phyloP scores from a whole-genome alignment of 2,113 vertebrate species.

The Tychaedon coryphoeus region DNA sequence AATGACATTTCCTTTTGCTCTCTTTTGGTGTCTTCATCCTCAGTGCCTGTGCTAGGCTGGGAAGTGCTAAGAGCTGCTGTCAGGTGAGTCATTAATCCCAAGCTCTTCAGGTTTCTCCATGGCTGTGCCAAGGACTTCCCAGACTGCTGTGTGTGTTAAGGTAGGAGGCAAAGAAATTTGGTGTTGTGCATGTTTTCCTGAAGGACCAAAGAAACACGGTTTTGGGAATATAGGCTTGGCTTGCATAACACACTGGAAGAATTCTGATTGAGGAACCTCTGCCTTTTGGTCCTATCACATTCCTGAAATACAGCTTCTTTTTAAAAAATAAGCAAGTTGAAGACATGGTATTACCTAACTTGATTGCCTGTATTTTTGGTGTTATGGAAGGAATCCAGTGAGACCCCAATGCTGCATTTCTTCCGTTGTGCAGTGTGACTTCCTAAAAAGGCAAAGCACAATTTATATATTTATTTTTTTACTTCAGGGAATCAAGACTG shows the following conservation, averaged over 20 bases:
- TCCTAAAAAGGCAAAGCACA: neutral
- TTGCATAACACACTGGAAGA: neutral
- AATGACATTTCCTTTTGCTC: neutral
- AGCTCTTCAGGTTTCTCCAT: neutral
- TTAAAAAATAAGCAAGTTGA: neutral
- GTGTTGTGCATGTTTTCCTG: rapidly evolving
- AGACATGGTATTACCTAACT: neutral
- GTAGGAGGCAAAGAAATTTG: neutral
- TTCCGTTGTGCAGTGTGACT: rapidly evolving
- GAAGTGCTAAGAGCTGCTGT: neutral
- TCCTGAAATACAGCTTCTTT: neutral
- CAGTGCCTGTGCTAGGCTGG: neutral
- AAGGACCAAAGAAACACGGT: neutral
- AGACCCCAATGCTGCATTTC: neutral
- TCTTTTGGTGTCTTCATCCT: neutral
- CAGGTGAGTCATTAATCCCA: neutral
- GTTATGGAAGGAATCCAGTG: neutral
- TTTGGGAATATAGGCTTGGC: neutral
- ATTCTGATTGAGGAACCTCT: neutral
- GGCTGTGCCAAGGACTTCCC: neutral
- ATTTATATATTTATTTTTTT: neutral
- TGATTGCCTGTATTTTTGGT: neutral
- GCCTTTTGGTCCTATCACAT: neutral
- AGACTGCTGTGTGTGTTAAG: neutral
- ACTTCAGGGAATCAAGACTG: neutral